A percentile compares a stretch with the other conserved stretches of the same genome.
These are phyloP conservation scores for Elysia crispata DNA, from an alignment of 2,888 invertebrate species.

Conservation along the genomic window DNA sequence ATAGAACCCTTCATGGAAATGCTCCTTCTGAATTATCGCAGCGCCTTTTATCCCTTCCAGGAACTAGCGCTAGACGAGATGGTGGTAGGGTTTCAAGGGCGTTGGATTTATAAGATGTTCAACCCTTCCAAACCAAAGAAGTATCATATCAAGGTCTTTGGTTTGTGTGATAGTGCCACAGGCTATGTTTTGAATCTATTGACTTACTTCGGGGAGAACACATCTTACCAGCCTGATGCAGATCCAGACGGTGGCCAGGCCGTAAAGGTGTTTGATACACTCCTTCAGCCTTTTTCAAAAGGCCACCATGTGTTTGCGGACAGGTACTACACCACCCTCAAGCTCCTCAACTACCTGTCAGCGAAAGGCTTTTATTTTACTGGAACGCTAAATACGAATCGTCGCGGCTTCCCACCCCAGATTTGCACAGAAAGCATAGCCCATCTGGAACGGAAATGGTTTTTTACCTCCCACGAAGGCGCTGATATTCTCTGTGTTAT, in stretches of 20 bases:
- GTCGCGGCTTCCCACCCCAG: background rate
- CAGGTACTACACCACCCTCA: background rate
- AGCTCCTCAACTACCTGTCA: background rate
- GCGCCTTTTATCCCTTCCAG: constrained; percentile 17
- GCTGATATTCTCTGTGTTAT: background rate
- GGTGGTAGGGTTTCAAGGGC: background rate
- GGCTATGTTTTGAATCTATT: background rate
- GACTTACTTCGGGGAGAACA: background rate
- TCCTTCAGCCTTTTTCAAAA: background rate
- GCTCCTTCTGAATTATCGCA: background rate
- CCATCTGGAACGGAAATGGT: background rate
- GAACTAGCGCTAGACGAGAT: constrained; percentile 14
- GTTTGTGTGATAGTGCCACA: background rate
- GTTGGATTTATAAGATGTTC: background rate
- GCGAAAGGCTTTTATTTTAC: background rate
- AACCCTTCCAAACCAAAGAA: background rate
- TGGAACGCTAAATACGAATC: background rate
- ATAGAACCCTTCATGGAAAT: constrained; percentile 20
- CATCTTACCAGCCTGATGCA: background rate
- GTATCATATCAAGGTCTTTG: constrained; percentile 1
- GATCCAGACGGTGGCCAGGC: background rate
- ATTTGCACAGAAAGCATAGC: background rate
- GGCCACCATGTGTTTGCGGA: background rate
- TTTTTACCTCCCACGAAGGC: background rate
- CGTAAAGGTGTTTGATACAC: background rate